phyloP scores from a whole-genome alignment of 2,113 vertebrate genomes.

The Bambusicola thoracicus region DNA sequence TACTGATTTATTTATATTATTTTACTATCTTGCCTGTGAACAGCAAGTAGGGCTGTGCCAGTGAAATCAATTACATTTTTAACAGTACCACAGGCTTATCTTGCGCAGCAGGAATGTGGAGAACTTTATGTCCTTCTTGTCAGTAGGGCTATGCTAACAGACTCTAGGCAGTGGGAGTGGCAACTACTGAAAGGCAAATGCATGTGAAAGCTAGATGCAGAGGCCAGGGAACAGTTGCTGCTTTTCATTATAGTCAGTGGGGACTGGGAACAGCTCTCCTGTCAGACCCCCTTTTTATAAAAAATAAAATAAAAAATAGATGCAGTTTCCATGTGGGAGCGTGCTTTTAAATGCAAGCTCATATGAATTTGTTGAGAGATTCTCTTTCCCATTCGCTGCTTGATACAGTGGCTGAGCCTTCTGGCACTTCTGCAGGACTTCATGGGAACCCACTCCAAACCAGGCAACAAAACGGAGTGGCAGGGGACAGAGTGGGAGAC shows the following conservation, averaged over 20 bases:
- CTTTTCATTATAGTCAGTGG: background rate
- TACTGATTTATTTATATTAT: conserved; percentile 4
- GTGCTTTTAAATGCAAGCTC: background rate
- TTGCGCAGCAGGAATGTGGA: background rate
- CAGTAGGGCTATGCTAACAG: background rate
- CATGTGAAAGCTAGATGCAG: background rate
- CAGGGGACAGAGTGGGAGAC: background rate
- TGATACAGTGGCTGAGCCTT: background rate
- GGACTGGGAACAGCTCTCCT: background rate
- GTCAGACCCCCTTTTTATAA: background rate
- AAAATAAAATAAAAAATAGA: background rate
- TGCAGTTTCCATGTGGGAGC: background rate
- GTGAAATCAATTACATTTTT: conserved; percentile 38
- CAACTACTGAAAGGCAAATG: background rate
- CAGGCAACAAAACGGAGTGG: rapidly evolving
- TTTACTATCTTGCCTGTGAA: background rate
- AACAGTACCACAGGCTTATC: background rate
- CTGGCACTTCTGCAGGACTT: background rate
- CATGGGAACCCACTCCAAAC: too few species aligned
- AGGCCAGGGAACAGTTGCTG: background rate
- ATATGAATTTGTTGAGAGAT: background rate
- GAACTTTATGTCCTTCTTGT: background rate
- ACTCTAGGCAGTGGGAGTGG: background rate
- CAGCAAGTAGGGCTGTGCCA: background rate
- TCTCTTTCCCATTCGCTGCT: background rate